Conservation (phyloP, 1,140 invertebrate species). For the Trachymyrmex cornetzi region DNA sequence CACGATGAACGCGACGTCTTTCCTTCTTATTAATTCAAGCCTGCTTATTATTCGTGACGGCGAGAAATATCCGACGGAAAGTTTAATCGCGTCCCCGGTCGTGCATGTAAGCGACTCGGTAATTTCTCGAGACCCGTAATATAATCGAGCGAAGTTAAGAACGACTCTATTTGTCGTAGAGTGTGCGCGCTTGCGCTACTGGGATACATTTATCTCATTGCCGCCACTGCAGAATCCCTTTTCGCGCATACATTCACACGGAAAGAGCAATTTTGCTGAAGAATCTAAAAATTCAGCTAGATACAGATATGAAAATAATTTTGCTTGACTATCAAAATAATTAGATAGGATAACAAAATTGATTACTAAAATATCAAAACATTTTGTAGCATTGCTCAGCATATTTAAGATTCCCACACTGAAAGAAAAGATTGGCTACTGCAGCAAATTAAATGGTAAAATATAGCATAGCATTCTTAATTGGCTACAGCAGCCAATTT, state of each 20-base stretch:
- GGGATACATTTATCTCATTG: slow-evolving; percentile 40
- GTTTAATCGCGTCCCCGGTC: slow-evolving; percentile 50
- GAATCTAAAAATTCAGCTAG: too few relatives aligned
- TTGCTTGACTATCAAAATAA: too few relatives aligned
- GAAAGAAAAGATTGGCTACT: too few relatives aligned
- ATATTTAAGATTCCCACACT: too few relatives aligned
- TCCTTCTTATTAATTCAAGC: slow-evolving; percentile 51
- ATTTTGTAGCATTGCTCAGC: too few relatives aligned
- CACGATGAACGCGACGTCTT: background rate
- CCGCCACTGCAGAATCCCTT: background rate
- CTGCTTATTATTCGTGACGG: slow-evolving; percentile 56
- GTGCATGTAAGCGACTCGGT: slow-evolving; percentile 45
- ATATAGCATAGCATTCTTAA: too few relatives aligned
- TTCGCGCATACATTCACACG: background rate
- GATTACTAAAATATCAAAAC: too few relatives aligned
- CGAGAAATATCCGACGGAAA: slow-evolving; percentile 48
- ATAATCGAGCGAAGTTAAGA: slow-evolving; percentile 48
- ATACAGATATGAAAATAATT: too few relatives aligned
- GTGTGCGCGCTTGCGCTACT: background rate
- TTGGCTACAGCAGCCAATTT: too few relatives aligned
- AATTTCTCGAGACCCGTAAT: slow-evolving; percentile 47
- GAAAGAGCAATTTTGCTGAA: too few relatives aligned
- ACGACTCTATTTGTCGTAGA: slow-evolving; percentile 52
- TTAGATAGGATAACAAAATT: too few relatives aligned
- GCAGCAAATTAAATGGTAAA: too few relatives aligned